Conservation (phyloP, 35 echinoderm and acorn worm species). For the Eucidaris tribuloides region DNA sequence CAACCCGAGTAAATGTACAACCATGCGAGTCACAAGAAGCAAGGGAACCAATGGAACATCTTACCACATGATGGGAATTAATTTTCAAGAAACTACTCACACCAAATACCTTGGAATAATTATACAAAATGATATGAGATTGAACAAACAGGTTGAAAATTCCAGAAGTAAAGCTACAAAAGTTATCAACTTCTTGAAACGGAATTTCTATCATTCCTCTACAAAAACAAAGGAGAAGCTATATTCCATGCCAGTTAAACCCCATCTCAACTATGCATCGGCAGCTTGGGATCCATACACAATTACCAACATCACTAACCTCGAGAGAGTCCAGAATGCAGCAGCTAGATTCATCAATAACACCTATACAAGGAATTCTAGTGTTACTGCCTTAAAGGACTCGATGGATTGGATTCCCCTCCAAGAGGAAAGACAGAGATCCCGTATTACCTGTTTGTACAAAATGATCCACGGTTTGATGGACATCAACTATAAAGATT, state of each 20-base stretch:
- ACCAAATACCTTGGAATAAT: neutral
- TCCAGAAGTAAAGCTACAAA: conserved; percentile 4
- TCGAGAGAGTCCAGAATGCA: neutral
- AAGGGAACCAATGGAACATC: neutral
- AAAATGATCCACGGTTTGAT: conserved; percentile 25
- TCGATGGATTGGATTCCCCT: neutral
- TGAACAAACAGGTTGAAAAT: conserved; percentile 2
- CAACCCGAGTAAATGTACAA: neutral
- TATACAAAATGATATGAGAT: neutral
- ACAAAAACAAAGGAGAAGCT: neutral
- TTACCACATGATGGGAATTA: neutral
- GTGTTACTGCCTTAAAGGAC: neutral
- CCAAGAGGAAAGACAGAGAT: no score
- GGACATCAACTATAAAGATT: conserved; percentile 4
- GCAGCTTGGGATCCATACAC: conserved; percentile 29
- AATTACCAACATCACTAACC: neutral
- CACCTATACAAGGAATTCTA: conserved; percentile 2
- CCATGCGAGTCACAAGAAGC: neutral
- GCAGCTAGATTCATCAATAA: conserved; percentile 23
- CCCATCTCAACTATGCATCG: conserved; percentile 19
- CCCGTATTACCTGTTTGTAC: neutral
- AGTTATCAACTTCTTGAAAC: conserved; percentile 10
- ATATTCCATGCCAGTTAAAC: neutral
- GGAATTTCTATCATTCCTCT: neutral
- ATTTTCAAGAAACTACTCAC: neutral